Base-by-base conservation (phyloP, 1,140 invertebrate species). In the Oryctes rhinoceros region DNA sequence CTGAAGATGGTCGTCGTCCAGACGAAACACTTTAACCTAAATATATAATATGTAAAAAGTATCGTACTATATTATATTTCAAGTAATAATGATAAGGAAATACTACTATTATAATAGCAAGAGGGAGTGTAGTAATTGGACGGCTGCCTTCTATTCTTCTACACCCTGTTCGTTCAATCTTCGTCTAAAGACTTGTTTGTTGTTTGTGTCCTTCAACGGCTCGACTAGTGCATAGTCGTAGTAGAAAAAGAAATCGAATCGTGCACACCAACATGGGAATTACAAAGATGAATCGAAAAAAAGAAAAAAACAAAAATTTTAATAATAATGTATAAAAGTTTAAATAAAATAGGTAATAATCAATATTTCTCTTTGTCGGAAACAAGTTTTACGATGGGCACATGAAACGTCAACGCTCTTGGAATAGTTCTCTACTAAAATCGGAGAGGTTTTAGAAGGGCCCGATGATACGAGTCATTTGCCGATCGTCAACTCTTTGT, bases 1-100 rank as follows among this genome's bases (percentile, higher is more conserved):
- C 86, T 86, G 86, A 86, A 83, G 83, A 78, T 71, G 65, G 65
- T 71, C 65, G 65, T 71, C 35, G 80, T 47, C 75, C 75, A 80
- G 80, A 18, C 53, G 39, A 44, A 49, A 48, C 37, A 77, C 53
- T 76, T 59, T 80, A 75, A 80, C 47, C 79, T 71, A 75, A 76
- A 76, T 80, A 49, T 39, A 62, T 18, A 76, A 75, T 49, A 20
- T 76, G 35, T 76, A 76, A 76, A 76, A 76, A n/a, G 47, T 77
- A 80, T 44, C 79, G 47, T 71, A 71, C 65, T 71, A 35, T 71
- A 67, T 30, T 30, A 78, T 76, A 62, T 79, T 74, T 48, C 20
- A 48, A 24, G 48, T 76, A 53, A 44, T 76, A 53, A 7, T 78
- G 30, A 59, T 59, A 59, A 59, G 53, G 30, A 30, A 18, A 15